A percentile compares a stretch with the other conserved stretches of the same genome.
Evolutionary conservation across 2,797 vertebrate species (phyloP).

Genomic region (Tangara arthus): DNA sequence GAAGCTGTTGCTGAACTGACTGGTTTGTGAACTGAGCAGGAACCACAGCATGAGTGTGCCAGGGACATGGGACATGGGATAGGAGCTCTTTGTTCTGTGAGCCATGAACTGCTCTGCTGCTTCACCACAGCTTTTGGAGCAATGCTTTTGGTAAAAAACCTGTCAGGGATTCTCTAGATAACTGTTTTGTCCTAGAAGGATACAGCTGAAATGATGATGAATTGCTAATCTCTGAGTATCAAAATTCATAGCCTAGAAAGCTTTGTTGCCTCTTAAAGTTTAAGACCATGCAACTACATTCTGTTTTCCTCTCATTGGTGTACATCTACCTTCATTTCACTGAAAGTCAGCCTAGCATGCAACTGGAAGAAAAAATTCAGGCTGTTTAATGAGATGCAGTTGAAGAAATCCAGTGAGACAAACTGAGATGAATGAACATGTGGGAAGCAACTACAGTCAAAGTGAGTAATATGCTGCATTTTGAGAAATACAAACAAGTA

Average conservation of each 20-base stretch:
- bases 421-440: neutral
- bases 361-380: neutral
- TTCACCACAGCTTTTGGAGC: neutral
- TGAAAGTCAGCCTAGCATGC: neutral
- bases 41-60: neutral
- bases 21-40: neutral
- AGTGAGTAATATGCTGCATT: neutral
- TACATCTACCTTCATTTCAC: constrained; percentile 3
- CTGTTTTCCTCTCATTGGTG: neutral
- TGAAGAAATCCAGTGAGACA: neutral
- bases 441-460: neutral
- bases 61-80: neutral
- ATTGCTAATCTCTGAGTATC: neutral
- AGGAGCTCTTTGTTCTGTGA: neutral
- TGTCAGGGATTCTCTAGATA: neutral
- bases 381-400: neutral
- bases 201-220: neutral
- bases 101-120: neutral
- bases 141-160: neutral
- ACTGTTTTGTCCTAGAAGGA: neutral
- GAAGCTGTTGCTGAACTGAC: neutral
- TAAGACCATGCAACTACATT: neutral
- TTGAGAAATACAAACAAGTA: neutral
- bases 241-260: neutral
- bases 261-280: neutral